Percentiles rank a stretch among this genome's conserved stretches.
phyloP scores from a whole-genome alignment of 1,140 invertebrate genomes.

The Ephestia elutella region DNA sequence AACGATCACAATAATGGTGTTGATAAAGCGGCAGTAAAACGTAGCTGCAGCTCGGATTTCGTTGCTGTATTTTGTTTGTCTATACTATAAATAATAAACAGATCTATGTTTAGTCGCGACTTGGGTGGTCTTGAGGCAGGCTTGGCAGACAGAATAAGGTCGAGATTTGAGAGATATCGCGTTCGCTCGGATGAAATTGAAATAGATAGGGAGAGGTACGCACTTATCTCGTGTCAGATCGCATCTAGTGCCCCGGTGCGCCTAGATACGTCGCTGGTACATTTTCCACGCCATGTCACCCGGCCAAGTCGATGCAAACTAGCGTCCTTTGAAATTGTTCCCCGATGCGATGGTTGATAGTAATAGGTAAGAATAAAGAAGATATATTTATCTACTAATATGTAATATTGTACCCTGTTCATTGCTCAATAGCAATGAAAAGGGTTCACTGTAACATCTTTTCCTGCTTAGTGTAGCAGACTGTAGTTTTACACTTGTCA shows the following conservation, averaged over 20 bases:
- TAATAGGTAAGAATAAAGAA: too few relatives aligned
- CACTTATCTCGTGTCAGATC: slow-evolving; percentile 62
- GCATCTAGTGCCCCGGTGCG: slow-evolving; percentile 57
- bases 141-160: slow-evolving; percentile 52
- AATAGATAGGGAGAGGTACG: slow-evolving; percentile 54
- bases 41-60: slow-evolving; percentile 26
- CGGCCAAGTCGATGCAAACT: neutral
- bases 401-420: too few relatives aligned
- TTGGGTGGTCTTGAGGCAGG: slow-evolving; percentile 60
- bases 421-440: too few relatives aligned
- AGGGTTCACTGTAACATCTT: too few relatives aligned
- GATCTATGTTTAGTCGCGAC: slow-evolving; percentile 56
- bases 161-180: slow-evolving; percentile 63
- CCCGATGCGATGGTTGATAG: too few relatives aligned
- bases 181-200: slow-evolving; percentile 55
- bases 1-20: slow-evolving; percentile 22
- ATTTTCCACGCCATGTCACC: slow-evolving; percentile 38
- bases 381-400: neutral
- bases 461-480: too few relatives aligned
- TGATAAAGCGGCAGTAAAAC: slow-evolving; percentile 21
- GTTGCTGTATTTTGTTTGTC: slow-evolving; percentile 30
- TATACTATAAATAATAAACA: slow-evolving; percentile 54
- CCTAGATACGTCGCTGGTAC: slow-evolving; percentile 51
- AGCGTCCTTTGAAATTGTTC: neutral
- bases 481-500: too few relatives aligned